Evolutionary conservation across 2,113 vertebrate species (phyloP).

Genomic region (Protomyctophum bolini): DNA sequence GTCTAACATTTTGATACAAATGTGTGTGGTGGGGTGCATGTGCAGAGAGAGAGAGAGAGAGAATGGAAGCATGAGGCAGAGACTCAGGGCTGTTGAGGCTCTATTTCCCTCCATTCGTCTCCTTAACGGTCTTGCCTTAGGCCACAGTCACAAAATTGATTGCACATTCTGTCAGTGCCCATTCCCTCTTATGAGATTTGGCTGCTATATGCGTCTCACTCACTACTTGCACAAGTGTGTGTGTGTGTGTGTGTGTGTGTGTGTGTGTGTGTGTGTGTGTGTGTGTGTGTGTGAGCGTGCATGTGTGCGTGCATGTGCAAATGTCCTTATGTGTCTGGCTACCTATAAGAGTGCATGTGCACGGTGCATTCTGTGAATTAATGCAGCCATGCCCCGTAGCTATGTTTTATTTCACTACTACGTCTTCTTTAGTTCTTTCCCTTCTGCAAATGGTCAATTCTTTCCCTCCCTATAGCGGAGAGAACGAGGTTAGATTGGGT

Average conservation of each 20-base stretch:
- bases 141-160: conserved; percentile 60
- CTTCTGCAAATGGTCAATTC: conserved; percentile 12
- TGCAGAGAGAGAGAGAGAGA: conserved; percentile 3
- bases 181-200: conserved; percentile 46
- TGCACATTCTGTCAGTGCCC: conserved; percentile 35
- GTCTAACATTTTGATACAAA: too few species aligned
- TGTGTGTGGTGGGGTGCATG: neutral
- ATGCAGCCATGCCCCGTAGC: conserved; percentile 37
- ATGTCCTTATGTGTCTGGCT: neutral
- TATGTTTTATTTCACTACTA: conserved; percentile 29
- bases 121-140: conserved; percentile 61
- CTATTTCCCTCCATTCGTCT: conserved; percentile 58
- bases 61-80: neutral
- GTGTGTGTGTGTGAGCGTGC: conserved; percentile 4
- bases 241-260: conserved; percentile 16
- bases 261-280: conserved; percentile 13
- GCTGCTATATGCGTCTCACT: conserved; percentile 12
- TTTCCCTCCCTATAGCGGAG: neutral
- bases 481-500: neutral
- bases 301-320: conserved; percentile 3
- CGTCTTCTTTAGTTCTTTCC: conserved; percentile 5
- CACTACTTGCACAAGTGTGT: neutral
- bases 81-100: conserved; percentile 22
- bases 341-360: neutral
- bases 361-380: conserved; percentile 7